Evolutionary conservation across 2,113 vertebrate species (phyloP).

Genomic region (Fregata magnificens): DNA sequence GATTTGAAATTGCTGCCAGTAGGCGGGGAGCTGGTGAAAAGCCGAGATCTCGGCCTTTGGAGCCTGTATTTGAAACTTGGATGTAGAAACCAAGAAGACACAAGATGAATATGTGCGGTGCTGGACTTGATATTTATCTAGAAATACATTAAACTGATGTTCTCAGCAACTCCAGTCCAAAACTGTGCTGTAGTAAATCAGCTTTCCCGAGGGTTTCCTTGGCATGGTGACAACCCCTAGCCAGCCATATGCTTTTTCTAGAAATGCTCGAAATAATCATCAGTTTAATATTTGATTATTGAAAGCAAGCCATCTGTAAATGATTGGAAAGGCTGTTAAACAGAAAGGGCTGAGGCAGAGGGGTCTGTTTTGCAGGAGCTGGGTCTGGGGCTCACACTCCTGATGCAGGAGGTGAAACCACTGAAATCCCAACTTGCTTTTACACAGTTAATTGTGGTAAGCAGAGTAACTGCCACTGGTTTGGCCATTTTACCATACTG

Average conservation of each 20-base stretch:
- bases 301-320: neutral
- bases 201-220: neutral
- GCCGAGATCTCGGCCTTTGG: neutral
- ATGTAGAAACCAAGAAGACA: neutral
- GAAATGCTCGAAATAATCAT: neutral
- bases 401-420: neutral
- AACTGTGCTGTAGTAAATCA: neutral
- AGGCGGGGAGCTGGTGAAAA: neutral
- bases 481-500: neutral
- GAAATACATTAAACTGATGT: neutral
- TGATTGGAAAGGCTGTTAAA: neutral
- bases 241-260: neutral
- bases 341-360: neutral
- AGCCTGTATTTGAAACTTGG: neutral
- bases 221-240: neutral
- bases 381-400: fast-evolving
- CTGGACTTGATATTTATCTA: neutral
- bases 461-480: neutral
- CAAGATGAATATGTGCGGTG: neutral
- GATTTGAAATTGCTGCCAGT: neutral
- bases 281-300: neutral
- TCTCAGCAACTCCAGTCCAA: neutral
- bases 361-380: neutral
- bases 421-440: neutral
- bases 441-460: neutral